Percentiles rank a stretch among this genome's conserved stretches.
phyloP scores from a whole-genome alignment of 2,888 invertebrate genomes.

The Cephus pygmeus region DNA sequence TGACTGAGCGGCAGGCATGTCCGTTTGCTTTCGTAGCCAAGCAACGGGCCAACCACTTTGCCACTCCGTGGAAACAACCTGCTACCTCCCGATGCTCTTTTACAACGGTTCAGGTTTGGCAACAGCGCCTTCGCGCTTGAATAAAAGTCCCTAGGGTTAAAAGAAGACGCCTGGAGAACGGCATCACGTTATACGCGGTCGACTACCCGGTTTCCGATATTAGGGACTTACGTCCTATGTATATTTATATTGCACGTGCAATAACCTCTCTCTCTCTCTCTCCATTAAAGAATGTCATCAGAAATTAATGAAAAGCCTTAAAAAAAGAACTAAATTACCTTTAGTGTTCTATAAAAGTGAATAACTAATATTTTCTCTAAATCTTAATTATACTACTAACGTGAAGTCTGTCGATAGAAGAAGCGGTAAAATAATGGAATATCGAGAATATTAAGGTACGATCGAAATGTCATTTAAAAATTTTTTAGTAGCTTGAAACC shows the following conservation, averaged over 20 bases:
- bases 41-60: conserved; percentile 20
- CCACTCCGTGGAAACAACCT: conserved; percentile 3
- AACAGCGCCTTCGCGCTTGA: background rate
- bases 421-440: background rate
- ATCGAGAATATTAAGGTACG: background rate
- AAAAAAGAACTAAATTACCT: background rate
- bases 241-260: background rate
- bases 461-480: background rate
- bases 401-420: background rate
- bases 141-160: background rate
- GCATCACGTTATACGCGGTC: background rate
- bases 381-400: background rate
- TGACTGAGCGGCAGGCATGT: conserved; percentile 30
- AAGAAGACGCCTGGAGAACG: background rate
- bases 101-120: background rate
- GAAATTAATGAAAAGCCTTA: background rate
- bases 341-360: background rate
- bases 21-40: conserved; percentile 25
- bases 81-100: background rate
- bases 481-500: background rate
- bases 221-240: background rate
- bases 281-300: background rate
- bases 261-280: background rate
- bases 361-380: background rate
- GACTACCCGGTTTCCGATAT: background rate